Evolutionary conservation across 2,113 vertebrate genomes (phyloP).

Genomic region (Cyanoderma ruficeps): DNA sequence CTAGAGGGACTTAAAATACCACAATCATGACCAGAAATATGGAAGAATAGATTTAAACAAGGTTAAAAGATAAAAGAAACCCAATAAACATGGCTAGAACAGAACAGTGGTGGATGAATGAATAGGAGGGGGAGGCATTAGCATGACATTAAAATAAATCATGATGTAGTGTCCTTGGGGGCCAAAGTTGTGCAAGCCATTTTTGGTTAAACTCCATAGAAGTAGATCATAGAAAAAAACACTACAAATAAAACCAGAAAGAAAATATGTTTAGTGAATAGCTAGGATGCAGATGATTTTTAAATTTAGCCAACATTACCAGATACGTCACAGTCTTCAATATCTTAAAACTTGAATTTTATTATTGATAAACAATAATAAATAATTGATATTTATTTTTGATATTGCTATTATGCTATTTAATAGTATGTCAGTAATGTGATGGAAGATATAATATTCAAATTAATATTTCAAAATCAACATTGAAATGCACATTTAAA

Average conservation of each 20-base stretch:
- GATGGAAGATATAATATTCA: not conserved
- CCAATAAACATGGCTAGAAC: not conserved
- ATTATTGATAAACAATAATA: too few species aligned
- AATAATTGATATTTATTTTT: not conserved
- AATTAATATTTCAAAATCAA: not conserved
- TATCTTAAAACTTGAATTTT: not conserved
- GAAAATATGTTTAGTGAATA: not conserved
- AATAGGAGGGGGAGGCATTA: not conserved
- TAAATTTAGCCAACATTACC: not conserved
- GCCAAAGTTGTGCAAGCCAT: not conserved
- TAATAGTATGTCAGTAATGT: not conserved
- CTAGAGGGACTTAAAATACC: not conserved
- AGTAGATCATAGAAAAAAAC: not conserved
- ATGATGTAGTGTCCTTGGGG: not conserved
- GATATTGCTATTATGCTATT: not conserved
- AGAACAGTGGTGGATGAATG: not conserved
- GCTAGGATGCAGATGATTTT: not conserved
- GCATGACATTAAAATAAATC: not conserved
- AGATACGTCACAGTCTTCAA: not conserved
- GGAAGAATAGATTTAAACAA: constrained; percentile 1
- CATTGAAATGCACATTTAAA: not conserved
- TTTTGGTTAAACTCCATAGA: not conserved
- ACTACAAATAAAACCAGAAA: not conserved
- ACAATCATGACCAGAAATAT: not conserved
- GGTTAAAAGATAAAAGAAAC: not conserved